A percentile compares a stretch with the other conserved stretches of the same genome.
phyloP scores from a whole-genome alignment of 2,113 vertebrate species.

The Brachionichthys hirsutus region DNA sequence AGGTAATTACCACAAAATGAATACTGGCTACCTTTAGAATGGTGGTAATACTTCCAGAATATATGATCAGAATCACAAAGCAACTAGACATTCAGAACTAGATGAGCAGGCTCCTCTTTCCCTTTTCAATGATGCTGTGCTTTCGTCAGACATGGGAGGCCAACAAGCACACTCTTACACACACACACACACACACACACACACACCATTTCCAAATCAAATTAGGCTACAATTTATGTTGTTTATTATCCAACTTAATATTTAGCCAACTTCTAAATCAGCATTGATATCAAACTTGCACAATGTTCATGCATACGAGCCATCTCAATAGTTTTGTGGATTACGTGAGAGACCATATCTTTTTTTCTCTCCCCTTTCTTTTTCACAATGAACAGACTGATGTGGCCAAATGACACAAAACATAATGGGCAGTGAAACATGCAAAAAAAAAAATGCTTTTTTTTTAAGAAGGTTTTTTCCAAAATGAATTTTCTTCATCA shows the following conservation, averaged over 20 bases:
- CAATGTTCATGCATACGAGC: constrained; percentile 63
- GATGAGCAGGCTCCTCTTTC: constrained; percentile 48
- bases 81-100: constrained; percentile 39
- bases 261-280: constrained; percentile 28
- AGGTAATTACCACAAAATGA: constrained; percentile 62
- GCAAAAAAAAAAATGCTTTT: constrained; percentile 52
- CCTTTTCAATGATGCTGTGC: constrained; percentile 54
- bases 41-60: constrained; percentile 39
- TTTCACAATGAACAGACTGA: constrained; percentile 40
- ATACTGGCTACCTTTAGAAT: constrained; percentile 70
- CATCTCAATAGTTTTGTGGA: constrained; percentile 45
- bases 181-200: background rate
- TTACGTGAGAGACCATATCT: constrained; percentile 21
- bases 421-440: constrained; percentile 60
- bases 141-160: constrained; percentile 36
- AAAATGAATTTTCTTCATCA: constrained; percentile 50
- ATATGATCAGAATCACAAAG: constrained; percentile 39
- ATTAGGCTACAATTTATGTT: constrained; percentile 46
- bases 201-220: constrained; percentile 36
- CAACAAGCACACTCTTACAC: constrained; percentile 1
- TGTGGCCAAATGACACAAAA: constrained; percentile 53
- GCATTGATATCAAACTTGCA: constrained; percentile 48
- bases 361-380: constrained; percentile 3
- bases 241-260: constrained; percentile 36
- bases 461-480: constrained; percentile 3